Conservation (phyloP, 2,888 invertebrate species). For the Steinernema carpocapsae region DNA sequence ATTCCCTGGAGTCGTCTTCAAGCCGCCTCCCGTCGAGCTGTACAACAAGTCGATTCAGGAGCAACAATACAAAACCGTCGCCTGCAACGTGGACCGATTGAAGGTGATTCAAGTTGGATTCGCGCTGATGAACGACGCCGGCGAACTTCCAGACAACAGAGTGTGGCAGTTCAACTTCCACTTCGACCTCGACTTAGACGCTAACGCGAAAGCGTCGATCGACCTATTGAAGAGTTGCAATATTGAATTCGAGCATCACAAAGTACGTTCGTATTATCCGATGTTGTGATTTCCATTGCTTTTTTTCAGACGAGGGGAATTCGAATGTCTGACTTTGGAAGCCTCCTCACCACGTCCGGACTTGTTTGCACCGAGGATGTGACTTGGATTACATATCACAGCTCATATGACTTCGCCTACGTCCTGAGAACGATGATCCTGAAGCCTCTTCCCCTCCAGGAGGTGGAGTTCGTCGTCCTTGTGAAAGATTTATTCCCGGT, state of each 20-base stretch:
- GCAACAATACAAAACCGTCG: conserved; percentile 77
- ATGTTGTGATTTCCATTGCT: not conserved
- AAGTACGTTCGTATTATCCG: conserved; percentile 75
- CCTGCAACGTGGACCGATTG: conserved; percentile 95
- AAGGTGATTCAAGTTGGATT: conserved; percentile 88
- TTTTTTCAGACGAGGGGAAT: conserved; percentile 79
- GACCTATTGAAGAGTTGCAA: conserved; percentile 91
- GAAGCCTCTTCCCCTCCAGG: conserved; percentile 90
- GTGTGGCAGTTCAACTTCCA: conserved; percentile 99
- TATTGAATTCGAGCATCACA: conserved; percentile 95
- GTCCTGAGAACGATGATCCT: conserved; percentile 90
- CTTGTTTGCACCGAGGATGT: conserved; percentile 93
- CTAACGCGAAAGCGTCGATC: conserved; percentile 97
- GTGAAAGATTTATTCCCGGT: conserved; percentile 80
- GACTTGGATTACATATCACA: conserved; percentile 97
- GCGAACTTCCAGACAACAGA: conserved; percentile 78
- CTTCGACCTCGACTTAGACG: conserved; percentile 89
- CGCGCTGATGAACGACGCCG: conserved; percentile 96
- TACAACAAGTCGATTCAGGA: conserved; percentile 72
- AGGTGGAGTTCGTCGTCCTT: conserved; percentile 86
- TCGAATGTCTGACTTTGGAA: conserved; percentile 93
- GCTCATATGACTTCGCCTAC: conserved; percentile 99
- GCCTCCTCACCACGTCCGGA: conserved; percentile 94
- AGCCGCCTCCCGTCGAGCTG: conserved; percentile 83
- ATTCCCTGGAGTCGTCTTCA: conserved; percentile 95